Evolutionary conservation across 1,140 invertebrate genomes (phyloP), one percentile per base, ranked within the genome.

Genomic region (Megathymus violae): DNA sequence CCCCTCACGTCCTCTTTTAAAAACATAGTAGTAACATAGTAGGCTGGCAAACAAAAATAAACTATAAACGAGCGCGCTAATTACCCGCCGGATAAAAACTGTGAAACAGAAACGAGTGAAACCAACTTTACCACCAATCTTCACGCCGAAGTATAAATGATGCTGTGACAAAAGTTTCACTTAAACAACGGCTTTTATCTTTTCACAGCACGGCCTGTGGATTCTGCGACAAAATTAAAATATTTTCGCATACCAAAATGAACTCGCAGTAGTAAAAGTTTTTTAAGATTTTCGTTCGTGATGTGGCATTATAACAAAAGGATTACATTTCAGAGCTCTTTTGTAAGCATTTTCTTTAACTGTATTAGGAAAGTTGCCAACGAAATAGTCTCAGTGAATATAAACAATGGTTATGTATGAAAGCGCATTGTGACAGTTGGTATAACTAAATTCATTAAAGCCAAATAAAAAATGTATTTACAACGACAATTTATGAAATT

Each of bases 151-250:
- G 16, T 15, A 59, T 58, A 64, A 65, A 47, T 60, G 58, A 54
- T 61, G 65, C 64, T 66, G 47, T 72, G 66, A 69, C 72, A 72
- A 73, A 75, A 74, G 74, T 72, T 74, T 77, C 74, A 79, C 77
- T 78, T 80, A 76, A 78, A 76, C 71, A 78, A 67, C 75, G 65
- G 66, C 70, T 71, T 76, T 80, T 80, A 80, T 80, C 78, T 76
- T 74, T 60, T 66, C 69, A 56, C 63, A 67, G 77, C 67, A 74
- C 54, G 70, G 59, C 62, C 69, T 71, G 73, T 63, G 70, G 64
- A 58, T 60, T 64, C 41, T 47, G 46, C 27, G 48, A 75, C 69
- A 47, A 80, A 76, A 78, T 78, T 80, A 78, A 78, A 80, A 73
- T 73, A 72, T 74, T 64, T 74, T 64, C 54, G 25, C 17, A 25